Conservation (phyloP, 2,888 invertebrate species). For the Adelphocoris suturalis region DNA sequence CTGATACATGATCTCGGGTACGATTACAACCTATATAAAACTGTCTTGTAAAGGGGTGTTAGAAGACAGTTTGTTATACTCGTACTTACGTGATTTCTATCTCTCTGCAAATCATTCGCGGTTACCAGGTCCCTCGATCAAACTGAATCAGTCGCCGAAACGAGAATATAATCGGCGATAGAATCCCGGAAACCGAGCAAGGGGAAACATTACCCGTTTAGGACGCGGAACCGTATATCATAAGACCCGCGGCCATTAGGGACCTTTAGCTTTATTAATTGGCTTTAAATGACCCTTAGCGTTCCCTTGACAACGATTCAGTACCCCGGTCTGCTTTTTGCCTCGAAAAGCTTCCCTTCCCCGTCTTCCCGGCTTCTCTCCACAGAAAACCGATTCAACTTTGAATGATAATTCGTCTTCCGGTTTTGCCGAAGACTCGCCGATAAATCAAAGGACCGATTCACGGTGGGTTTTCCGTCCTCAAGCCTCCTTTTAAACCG, state of each 20-base stretch:
- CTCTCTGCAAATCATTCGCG: too few relatives aligned
- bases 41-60: too few relatives aligned
- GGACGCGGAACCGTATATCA: constrained; percentile 5
- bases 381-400: constrained; percentile 33
- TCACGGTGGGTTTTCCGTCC: constrained; percentile 14
- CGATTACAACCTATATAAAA: too few relatives aligned
- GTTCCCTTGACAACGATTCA: not conserved
- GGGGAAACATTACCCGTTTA: not conserved
- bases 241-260: constrained; percentile 12
- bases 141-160: too few relatives aligned
- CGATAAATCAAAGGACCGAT: constrained; percentile 16
- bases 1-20: too few relatives aligned
- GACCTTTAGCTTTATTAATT: constrained; percentile 31
- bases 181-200: not conserved
- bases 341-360: not conserved
- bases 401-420: constrained; percentile 39
- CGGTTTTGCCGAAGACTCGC: not conserved
- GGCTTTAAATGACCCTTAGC: constrained; percentile 27
- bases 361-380: not conserved
- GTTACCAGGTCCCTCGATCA: too few relatives aligned
- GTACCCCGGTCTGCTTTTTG: not conserved
- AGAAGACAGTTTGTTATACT: too few relatives aligned
- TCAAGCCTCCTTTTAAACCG: constrained; percentile 8
- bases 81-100: too few relatives aligned
- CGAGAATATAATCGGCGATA: not conserved